Evolutionary conservation across 1,140 invertebrate species (phyloP), one percentile per base, ranked within the genome.

Genomic region (Pseudomyrmex flavicornis): DNA sequence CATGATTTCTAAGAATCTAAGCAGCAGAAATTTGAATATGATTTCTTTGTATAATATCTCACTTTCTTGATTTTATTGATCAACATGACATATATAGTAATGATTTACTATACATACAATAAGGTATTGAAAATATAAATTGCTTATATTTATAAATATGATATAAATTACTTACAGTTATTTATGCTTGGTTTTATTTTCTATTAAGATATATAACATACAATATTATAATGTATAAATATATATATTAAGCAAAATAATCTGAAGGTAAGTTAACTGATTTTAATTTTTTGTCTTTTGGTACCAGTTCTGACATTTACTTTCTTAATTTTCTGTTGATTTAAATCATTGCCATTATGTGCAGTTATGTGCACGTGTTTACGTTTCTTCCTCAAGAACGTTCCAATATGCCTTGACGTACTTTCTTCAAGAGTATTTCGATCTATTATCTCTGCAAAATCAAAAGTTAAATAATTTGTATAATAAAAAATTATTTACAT

Each of bases 21-120:
- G 20, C 80, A 76, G 26, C 26, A 82, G 15, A 48, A 56, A 88
- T 2, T 75, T 17, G 85, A 88, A 77, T 88, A 91, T 2, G 70
- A 86, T 35, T 35, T 93, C 85, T 20, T 77, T 79, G 52, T 75
- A 83, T 20, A 35, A 13, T 26, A 58, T 79, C 52, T 79, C 35
- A 65, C 13, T 58, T 17, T 17, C 20, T 22, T 3, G 35, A 80
- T 50, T 50, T 70, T 72, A 5, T 35, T 35, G 35, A 35, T 0
- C 0, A 35, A 35, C 35, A 35, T 35, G 5, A 35, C 26, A 59
- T 70, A 59, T 22, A 2, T 17, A 61, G 5, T 35, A 5, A 35
- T 5, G 4, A 35, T 35, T 35, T 3, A 35, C 5, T 35, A 48
- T 1, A 20, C 46, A 46, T 12, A 44, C 15, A 63, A 9, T 35